Percentiles rank a stretch among this genome's conserved stretches.
phyloP scores from a whole-genome alignment of 2,888 invertebrate genomes.

The Trypoxylon attenuatum region DNA sequence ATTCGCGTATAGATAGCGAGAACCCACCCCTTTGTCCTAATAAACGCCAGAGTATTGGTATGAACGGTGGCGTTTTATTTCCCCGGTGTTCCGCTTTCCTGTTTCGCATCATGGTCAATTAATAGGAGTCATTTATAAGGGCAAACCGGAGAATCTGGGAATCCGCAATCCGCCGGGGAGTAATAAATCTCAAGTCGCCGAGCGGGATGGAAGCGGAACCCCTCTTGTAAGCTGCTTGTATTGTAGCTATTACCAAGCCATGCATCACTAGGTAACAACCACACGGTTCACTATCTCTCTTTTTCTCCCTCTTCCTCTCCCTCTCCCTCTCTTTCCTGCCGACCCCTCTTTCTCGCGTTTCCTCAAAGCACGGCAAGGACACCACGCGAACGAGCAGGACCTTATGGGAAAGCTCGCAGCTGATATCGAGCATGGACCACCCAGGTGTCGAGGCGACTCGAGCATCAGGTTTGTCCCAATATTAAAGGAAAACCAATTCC shows the following conservation, averaged over 20 bases:
- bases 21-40: neutral
- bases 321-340: slow-evolving; percentile 32
- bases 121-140: slow-evolving; percentile 74
- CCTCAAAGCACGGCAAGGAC: slow-evolving; percentile 72
- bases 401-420: slow-evolving; percentile 70
- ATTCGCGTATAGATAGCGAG: too few relatives aligned
- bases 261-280: slow-evolving; percentile 74
- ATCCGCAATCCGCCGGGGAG: slow-evolving; percentile 71
- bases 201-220: slow-evolving; percentile 67
- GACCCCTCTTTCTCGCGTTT: slow-evolving; percentile 68
- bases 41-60: neutral
- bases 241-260: slow-evolving; percentile 74
- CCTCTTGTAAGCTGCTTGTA: slow-evolving; percentile 74
- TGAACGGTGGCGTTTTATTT: neutral
- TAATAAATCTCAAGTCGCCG: slow-evolving; percentile 72
- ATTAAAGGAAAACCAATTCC: slow-evolving; percentile 44
- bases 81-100: slow-evolving; percentile 24
- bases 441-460: slow-evolving; percentile 60
- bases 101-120: slow-evolving; percentile 66
- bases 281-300: slow-evolving; percentile 59
- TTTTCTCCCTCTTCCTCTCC: slow-evolving; percentile 29
- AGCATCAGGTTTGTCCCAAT: slow-evolving; percentile 30
- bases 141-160: slow-evolving; percentile 73
- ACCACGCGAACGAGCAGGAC: slow-evolving; percentile 60
- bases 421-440: slow-evolving; percentile 69